Evolutionary conservation across 2,113 vertebrate genomes (phyloP).

Genomic region (Abramis brama): DNA sequence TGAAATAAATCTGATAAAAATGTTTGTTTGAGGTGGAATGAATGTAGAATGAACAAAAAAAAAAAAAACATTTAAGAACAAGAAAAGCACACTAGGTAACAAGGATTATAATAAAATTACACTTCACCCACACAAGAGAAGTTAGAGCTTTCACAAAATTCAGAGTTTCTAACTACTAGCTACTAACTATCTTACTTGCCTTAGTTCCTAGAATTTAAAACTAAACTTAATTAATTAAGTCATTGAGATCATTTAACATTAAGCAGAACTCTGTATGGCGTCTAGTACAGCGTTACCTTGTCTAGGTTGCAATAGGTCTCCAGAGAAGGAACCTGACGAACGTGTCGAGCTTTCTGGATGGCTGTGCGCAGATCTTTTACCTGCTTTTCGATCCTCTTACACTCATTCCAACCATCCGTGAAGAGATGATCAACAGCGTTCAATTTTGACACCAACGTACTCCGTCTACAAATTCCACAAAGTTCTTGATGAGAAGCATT

Average conservation of each 20-base stretch:
- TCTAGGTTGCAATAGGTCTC: conserved; percentile 71
- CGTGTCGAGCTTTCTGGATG: conserved; percentile 80
- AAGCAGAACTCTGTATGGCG: background rate
- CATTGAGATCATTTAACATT: background rate
- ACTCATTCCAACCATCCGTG: conserved; percentile 61
- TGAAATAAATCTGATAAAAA: background rate
- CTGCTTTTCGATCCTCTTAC: conserved; percentile 73
- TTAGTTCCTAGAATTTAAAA: background rate
- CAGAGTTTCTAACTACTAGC: too few species aligned
- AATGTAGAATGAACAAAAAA: background rate
- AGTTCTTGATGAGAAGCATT: background rate
- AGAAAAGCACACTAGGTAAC: too few species aligned
- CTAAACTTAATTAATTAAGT: background rate
- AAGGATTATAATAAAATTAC: background rate
- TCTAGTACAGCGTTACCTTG: conserved; percentile 53
- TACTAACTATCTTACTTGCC: background rate
- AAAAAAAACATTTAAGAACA: background rate
- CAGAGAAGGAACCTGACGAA: conserved; percentile 71
- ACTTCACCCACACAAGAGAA: too few species aligned
- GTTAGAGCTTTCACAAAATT: too few species aligned
- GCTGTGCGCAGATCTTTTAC: conserved; percentile 71
- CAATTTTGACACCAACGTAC: conserved; percentile 71
- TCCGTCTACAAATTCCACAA: conserved; percentile 70
- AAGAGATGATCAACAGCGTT: conserved; percentile 65
- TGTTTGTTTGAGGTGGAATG: background rate